These are phyloP conservation scores for Scaptomyza tumidula DNA, from an alignment of 2,888 invertebrate species.

Conservation along the genomic window DNA sequence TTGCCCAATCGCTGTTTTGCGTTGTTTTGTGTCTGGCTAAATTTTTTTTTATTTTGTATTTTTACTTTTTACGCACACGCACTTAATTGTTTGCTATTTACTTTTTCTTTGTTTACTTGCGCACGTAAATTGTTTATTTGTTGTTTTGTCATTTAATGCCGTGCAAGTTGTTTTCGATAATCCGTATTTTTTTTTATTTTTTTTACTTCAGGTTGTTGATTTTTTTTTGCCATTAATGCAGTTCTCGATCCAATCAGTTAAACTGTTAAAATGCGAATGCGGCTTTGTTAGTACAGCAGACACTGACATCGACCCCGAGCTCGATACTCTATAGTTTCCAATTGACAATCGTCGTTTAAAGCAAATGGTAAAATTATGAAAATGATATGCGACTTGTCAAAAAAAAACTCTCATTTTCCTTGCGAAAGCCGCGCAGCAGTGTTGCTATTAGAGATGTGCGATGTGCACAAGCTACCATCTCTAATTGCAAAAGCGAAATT, in stretches of 20 bases:
- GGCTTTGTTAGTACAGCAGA: constrained; percentile 35
- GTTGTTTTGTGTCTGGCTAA: constrained; percentile 55
- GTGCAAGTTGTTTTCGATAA: constrained; percentile 11
- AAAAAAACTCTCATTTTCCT: constrained; percentile 42
- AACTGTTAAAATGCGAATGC: constrained; percentile 37
- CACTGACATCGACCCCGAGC: constrained; percentile 24
- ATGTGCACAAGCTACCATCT: constrained; percentile 44
- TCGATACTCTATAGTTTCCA: constrained; percentile 36
- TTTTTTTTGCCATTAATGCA: constrained; percentile 41
- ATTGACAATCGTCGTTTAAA: constrained; percentile 19
- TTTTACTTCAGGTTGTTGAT: constrained; percentile 31
- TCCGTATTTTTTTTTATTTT: constrained; percentile 4
- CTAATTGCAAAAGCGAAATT: constrained; percentile 34
- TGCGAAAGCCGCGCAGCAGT: constrained; percentile 57
- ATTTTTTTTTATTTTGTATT: constrained; percentile 13
- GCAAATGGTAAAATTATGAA: constrained; percentile 11
- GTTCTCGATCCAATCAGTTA: constrained; percentile 35
- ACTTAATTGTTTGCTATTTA: constrained; percentile 7
- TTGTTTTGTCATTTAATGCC: constrained; percentile 40
- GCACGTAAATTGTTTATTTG: constrained; percentile 31
- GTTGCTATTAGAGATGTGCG: constrained; percentile 56
- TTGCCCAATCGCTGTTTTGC: constrained; percentile 38
- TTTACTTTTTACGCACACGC: constrained; percentile 12
- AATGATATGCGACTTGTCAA: constrained; percentile 45
- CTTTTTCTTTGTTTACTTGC: constrained; percentile 35